Percentiles rank a stretch among this genome's conserved stretches.
Conservation (phyloP, 2,888 invertebrate genomes). For the Cloeon dipterum region DNA sequence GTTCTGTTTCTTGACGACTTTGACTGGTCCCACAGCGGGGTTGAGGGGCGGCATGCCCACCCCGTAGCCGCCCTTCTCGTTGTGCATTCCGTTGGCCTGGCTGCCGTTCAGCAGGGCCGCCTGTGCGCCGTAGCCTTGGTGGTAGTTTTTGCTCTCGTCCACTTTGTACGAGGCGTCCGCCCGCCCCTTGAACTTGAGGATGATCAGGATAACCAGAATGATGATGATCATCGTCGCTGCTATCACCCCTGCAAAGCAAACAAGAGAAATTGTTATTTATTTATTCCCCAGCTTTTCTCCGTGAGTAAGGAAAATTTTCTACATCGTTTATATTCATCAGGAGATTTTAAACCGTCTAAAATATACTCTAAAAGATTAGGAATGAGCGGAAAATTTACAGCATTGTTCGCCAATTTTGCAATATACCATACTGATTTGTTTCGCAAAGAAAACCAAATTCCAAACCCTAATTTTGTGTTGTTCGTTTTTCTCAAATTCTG, state of each 20-base stretch:
- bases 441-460: too few species aligned
- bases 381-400: too few species aligned
- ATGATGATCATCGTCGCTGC: conserved; percentile 79
- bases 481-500: too few species aligned
- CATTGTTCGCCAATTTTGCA: too few species aligned
- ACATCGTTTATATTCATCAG: too few species aligned
- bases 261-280: too few species aligned
- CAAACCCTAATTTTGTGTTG: too few species aligned
- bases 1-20: conserved; percentile 43
- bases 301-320: too few species aligned
- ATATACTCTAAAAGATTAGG: too few species aligned
- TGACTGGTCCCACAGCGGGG: conserved; percentile 17
- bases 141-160: conserved; percentile 58
- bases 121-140: conserved; percentile 19
- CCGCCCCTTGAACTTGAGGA: conserved; percentile 65
- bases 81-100: conserved; percentile 12
- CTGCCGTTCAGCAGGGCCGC: conserved; percentile 21
- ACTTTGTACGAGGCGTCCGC: conserved; percentile 84
- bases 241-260: conserved; percentile 9
- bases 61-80: conserved; percentile 7
- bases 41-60: conserved; percentile 16
- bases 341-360: too few species aligned
- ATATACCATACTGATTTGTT: too few species aligned
- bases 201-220: conserved; percentile 69
- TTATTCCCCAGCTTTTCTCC: too few species aligned